Evolutionary conservation across 2,113 vertebrate genomes (phyloP).

Genomic region (Ctenodactylus gundi): DNA sequence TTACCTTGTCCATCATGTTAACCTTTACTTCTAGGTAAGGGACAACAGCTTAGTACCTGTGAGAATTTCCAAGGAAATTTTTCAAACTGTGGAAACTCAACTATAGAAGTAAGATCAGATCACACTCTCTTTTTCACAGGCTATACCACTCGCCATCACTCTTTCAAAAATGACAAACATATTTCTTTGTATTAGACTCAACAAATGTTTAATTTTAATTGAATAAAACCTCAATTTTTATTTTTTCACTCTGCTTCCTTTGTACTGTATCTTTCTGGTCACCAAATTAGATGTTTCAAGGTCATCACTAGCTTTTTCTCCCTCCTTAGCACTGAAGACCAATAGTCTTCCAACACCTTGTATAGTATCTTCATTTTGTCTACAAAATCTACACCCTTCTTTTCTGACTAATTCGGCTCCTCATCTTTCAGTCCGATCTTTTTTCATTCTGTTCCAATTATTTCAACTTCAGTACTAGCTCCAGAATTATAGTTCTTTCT

Average conservation of each 20-base stretch:
- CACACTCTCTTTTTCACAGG: background rate
- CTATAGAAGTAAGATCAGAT: background rate
- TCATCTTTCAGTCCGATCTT: background rate
- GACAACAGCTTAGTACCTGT: background rate
- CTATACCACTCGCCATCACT: background rate
- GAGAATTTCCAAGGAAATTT: background rate
- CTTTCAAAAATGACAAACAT: background rate
- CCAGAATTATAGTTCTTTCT: background rate
- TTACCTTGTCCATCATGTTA: background rate
- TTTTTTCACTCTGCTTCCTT: background rate
- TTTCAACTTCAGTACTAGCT: background rate
- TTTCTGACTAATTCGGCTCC: background rate
- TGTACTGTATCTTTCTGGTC: background rate
- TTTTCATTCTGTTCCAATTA: background rate
- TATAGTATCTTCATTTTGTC: background rate
- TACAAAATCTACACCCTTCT: background rate
- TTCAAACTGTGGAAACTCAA: background rate
- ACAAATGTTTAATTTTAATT: background rate
- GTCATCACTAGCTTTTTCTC: background rate
- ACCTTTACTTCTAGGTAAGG: background rate
- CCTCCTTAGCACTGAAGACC: background rate
- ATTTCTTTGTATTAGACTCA: background rate
- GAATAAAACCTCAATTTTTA: background rate
- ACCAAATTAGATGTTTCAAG: background rate
- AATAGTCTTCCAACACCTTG: background rate